Base-by-base conservation (phyloP, 1,140 invertebrate genomes). In the Trachymyrmex cornetzi region DNA sequence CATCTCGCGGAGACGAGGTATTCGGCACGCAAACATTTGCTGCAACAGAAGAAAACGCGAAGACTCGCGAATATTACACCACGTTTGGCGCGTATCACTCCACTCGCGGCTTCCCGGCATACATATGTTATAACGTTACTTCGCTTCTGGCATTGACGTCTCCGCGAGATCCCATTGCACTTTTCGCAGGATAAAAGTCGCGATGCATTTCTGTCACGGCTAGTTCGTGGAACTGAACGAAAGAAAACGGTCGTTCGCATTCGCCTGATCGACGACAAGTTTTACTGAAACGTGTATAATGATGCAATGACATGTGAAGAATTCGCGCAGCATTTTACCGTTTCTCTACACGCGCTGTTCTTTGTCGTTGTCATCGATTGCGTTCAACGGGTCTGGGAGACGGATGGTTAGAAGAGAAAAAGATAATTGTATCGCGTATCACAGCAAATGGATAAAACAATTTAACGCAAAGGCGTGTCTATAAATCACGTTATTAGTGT, bases 271-370 rank as follows among this genome's bases (percentile, higher is more conserved):
- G 14, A 61, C 69, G 27, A 69, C 66, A n/a, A 85, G 86, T 81
- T 88, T 88, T 57, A 79, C 67, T 50, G 75, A 84, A 80, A 87
- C 53, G 63, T 69, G 71, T 75, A 85, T 90, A 90, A 88, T 88
- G 87, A 90, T 82, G 86, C 89, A 88, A 87, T 74, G 86, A 90
- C 89, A 91, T 77, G 89, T 84, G 89, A 90, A 87, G 82, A 91
- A 86, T 90, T 64, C 77, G 64, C 80, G 63, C 82, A 66, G 77
- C 74, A 57, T 64, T 87, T 77, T 80, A 81, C 44, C 64, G 50
- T 87, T 87, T 66, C 30, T 87, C 55, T 48, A 14, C 34, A 57
- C 12, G 75, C 34, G 48, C 71, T 63, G 85, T 90, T 79, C 71
- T 69, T 85, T 67, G 34, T 53, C 75, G 30, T 87, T 48, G 53